Percentiles rank a stretch among this genome's conserved stretches.
Conservation (phyloP, 2,113 vertebrate genomes). For the Rafetus swinhoei region DNA sequence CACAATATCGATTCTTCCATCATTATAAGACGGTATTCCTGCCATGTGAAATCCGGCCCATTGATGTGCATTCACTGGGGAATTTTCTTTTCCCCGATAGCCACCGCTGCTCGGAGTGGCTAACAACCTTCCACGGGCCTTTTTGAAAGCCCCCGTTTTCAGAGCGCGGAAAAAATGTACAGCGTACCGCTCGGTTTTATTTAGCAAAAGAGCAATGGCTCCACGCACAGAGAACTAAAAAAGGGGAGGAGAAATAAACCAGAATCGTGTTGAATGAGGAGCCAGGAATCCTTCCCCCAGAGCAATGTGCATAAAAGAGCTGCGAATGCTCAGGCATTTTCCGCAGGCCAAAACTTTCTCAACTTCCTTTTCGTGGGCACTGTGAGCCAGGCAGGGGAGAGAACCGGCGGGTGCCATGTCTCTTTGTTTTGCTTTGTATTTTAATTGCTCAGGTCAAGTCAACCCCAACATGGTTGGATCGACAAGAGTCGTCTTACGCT, state of each 20-base stretch:
- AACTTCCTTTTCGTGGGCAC: neutral
- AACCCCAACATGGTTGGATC: neutral
- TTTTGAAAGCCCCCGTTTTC: conserved; percentile 13
- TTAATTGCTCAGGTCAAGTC: neutral
- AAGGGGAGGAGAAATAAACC: conserved; percentile 15
- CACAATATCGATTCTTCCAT: neutral
- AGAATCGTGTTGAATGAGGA: neutral
- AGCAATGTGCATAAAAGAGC: conserved; percentile 5
- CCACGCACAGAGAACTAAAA: neutral
- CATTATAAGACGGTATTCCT: conserved; percentile 30
- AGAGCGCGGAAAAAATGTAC: neutral
- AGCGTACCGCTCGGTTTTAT: neutral
- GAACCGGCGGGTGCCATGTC: neutral
- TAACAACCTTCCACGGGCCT: neutral
- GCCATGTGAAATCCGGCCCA: neutral
- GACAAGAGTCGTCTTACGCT: neutral
- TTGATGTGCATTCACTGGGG: neutral
- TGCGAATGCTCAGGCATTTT: neutral
- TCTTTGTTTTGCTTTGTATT: neutral
- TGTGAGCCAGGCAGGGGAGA: neutral
- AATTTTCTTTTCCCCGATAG: neutral
- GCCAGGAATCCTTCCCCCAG: neutral
- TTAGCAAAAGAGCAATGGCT: conserved; percentile 25
- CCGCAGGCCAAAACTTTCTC: neutral
- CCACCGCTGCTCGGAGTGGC: neutral